Percentiles rank a stretch among this genome's conserved stretches.
phyloP scores from a whole-genome alignment of 2,888 invertebrate species.

The Chalcosyrphus nemorum region DNA sequence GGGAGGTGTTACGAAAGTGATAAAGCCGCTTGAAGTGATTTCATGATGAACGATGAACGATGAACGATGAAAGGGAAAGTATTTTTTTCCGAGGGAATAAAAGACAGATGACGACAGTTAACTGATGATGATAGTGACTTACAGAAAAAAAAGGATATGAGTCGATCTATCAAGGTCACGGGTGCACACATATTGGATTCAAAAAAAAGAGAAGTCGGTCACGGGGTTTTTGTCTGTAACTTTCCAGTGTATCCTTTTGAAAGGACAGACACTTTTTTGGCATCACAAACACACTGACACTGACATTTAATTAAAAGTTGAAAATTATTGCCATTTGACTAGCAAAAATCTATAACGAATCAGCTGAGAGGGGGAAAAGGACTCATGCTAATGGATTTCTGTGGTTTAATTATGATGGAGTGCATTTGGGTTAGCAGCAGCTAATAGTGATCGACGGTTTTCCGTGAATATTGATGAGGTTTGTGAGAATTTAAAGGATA shows the following conservation, averaged over 20 bases:
- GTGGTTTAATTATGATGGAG: conserved; percentile 31
- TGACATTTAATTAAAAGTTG: conserved; percentile 61
- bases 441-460: not conserved
- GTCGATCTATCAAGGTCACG: not conserved
- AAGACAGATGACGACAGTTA: conserved; percentile 57
- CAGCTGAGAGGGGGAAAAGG: not conserved
- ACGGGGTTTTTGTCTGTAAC: not conserved
- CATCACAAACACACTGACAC: not conserved
- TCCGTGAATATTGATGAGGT: not conserved
- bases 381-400: conserved; percentile 26
- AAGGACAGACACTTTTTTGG: too few relatives aligned
- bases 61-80: too few relatives aligned
- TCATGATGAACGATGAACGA: conserved; percentile 50
- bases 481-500: too few relatives aligned
- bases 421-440: not conserved
- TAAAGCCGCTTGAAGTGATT: conserved; percentile 61
- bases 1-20: conserved; percentile 47
- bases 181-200: not conserved
- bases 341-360: not conserved
- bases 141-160: not conserved
- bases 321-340: conserved; percentile 23
- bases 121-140: conserved; percentile 23
- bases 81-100: not conserved
- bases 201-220: not conserved
- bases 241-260: too few relatives aligned